Evolutionary conservation across 1,140 invertebrate genomes (phyloP).

Genomic region (Listronotus oregonensis): DNA sequence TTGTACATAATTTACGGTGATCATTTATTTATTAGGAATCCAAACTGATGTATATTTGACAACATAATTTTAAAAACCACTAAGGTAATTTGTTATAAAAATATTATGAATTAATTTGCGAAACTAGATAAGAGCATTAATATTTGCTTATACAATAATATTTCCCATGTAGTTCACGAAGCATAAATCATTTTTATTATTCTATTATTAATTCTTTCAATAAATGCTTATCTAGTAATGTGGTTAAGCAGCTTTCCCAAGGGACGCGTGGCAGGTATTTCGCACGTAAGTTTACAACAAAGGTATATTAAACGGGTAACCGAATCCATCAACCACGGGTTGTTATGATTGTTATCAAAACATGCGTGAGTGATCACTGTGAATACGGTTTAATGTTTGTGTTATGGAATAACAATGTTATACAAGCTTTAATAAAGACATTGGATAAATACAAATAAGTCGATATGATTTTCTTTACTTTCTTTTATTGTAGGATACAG

Average conservation of each 20-base stretch:
- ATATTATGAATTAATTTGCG: no score
- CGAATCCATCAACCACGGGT: conserved; percentile 6
- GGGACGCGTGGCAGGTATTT: conserved; percentile 23
- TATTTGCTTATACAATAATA: background rate
- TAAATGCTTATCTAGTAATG: conserved; percentile 15
- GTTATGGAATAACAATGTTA: no score
- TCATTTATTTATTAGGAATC: no score
- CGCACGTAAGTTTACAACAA: conserved; percentile 10
- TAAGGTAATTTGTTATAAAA: no score
- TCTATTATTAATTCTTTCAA: conserved; percentile 7
- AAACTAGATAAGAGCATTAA: no score
- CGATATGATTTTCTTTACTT: no score
- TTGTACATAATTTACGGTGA: no score
- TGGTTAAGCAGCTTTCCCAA: conserved; percentile 26
- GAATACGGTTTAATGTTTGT: background rate
- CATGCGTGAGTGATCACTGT: conserved; percentile 14
- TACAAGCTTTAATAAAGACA: no score
- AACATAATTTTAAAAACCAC: no score
- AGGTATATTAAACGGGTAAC: conserved; percentile 12
- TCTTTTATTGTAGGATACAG: no score
- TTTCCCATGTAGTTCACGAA: conserved; percentile 9
- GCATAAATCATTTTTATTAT: background rate
- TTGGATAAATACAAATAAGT: no score
- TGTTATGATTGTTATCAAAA: conserved; percentile 27
- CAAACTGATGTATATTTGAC: no score